Percentiles rank a stretch among this genome's conserved stretches.
phyloP scores from a whole-genome alignment of 2,113 vertebrate genomes.

The Rana temporaria region DNA sequence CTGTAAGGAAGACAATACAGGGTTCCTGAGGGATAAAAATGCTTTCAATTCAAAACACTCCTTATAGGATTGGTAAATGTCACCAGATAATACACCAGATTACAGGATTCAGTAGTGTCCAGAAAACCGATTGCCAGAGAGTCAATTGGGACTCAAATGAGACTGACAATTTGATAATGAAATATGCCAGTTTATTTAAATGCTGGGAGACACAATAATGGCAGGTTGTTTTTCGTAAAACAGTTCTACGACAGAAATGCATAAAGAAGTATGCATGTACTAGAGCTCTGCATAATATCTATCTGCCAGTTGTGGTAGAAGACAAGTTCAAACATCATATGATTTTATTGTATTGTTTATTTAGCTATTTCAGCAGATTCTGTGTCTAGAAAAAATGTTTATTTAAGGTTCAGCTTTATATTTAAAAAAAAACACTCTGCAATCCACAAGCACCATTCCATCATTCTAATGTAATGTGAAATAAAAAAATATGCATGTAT shows the following conservation, averaged over 20 bases:
- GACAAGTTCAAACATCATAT: too few relatives aligned
- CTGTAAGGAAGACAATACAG: slow-evolving; percentile 20
- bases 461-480: too few relatives aligned
- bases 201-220: neutral
- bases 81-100: slow-evolving; percentile 16
- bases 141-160: neutral
- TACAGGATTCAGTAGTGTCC: slow-evolving; percentile 2
- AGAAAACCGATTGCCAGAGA: neutral
- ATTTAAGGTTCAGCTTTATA: too few relatives aligned
- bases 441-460: too few relatives aligned
- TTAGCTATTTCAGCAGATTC: too few relatives aligned
- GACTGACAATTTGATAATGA: neutral
- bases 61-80: slow-evolving; percentile 26
- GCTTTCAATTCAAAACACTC: slow-evolving; percentile 1
- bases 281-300: neutral
- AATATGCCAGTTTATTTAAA: neutral
- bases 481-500: too few relatives aligned
- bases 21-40: slow-evolving; percentile 17
- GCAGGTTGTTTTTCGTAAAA: neutral
- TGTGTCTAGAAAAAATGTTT: too few relatives aligned
- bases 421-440: too few relatives aligned
- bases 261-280: neutral
- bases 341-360: too few relatives aligned
- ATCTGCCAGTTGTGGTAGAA: too few relatives aligned
- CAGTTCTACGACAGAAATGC: neutral